Evolutionary conservation across 1,140 invertebrate genomes (phyloP), one percentile per base, ranked within the genome.

Genomic region (Bombus affinis): DNA sequence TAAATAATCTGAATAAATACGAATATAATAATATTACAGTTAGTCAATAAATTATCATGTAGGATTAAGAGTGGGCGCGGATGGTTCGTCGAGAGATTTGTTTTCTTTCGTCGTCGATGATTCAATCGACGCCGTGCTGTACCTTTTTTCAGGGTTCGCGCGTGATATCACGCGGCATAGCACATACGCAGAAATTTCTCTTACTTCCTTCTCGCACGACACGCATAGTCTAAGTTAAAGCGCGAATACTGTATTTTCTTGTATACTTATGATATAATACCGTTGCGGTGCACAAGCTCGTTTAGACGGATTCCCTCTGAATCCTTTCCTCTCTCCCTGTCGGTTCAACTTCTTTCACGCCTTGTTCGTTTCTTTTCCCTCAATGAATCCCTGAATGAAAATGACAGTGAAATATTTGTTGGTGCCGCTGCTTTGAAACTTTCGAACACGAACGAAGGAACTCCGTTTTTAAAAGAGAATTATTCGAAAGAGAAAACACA

Each of bases 1-100:
- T 95, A 95, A 95, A 95, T 95, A 94, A 94, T 95, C 94, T 95
- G 94, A 95, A 95, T 95, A 94, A 94, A 95, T 94, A 95, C 89
- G 81, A 86, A 88, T 91, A 93, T 88, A 89, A 92, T 94, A 92
- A 86, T 90, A 88, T 93, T 94, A 94, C 86, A 92, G 91, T 93
- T 93, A 94, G 90, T 94, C 91, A 94, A 95, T 94, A 95, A 95
- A 94, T 91, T 94, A 94, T 92, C 91, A 89, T 85, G 65, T 90
- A 89, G 79, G 83, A 92, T 89, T 92, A 91, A 87, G 65, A 44
- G 39, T 9, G 68, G 32, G 47, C 66, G 72, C 66, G 72, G 75
- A 70, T 79, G 57, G 42, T 47, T 83, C 65, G 81, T 88, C 80
- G 86, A 71, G 66, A 75, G 59, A 81, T 59, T 72, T 59, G 28